These are phyloP conservation scores for Halesus radiatus DNA, from an alignment of 1,140 invertebrate genomes.

Conservation along the genomic window DNA sequence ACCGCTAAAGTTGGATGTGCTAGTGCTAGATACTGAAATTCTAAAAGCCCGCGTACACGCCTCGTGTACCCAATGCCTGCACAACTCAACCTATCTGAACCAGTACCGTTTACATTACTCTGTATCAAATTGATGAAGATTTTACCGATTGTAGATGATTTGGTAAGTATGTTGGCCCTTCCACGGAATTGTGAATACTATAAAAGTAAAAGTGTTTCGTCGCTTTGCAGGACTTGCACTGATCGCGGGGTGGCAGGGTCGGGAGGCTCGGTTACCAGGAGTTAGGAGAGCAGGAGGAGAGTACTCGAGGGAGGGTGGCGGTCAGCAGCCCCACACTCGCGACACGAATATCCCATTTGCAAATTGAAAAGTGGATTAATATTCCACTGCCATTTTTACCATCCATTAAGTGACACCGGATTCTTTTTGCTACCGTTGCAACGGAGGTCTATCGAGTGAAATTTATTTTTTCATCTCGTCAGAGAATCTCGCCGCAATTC, in stretches of 20 bases:
- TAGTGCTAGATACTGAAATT: conserved; percentile 1
- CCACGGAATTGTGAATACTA: neutral
- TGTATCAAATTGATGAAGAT: too few species aligned
- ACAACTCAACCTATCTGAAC: neutral
- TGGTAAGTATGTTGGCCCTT: neutral
- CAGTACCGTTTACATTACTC: neutral
- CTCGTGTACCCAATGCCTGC: neutral
- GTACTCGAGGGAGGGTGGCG: conserved; percentile 21
- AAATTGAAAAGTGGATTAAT: conserved; percentile 58
- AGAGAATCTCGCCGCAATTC: too few species aligned
- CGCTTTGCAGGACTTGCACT: conserved; percentile 31
- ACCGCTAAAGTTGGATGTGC: conserved; percentile 22
- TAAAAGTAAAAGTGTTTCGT: conserved; percentile 26
- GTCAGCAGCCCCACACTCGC: conserved; percentile 43
- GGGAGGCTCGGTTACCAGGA: neutral
- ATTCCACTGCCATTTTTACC: conserved; percentile 58
- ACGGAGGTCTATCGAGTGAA: conserved; percentile 1
- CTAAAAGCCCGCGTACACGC: neutral
- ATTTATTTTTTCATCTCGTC: conserved; percentile 12
- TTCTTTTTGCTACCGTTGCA: conserved; percentile 52
- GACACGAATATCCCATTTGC: conserved; percentile 58
- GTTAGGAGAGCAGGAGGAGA: neutral
- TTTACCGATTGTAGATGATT: too few species aligned
- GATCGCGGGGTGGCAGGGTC: conserved; percentile 14
- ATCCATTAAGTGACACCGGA: conserved; percentile 55